A percentile compares a stretch with the other conserved stretches of the same genome.
phyloP scores from a whole-genome alignment of 2,888 invertebrate species.

The Nomada goodeniana region DNA sequence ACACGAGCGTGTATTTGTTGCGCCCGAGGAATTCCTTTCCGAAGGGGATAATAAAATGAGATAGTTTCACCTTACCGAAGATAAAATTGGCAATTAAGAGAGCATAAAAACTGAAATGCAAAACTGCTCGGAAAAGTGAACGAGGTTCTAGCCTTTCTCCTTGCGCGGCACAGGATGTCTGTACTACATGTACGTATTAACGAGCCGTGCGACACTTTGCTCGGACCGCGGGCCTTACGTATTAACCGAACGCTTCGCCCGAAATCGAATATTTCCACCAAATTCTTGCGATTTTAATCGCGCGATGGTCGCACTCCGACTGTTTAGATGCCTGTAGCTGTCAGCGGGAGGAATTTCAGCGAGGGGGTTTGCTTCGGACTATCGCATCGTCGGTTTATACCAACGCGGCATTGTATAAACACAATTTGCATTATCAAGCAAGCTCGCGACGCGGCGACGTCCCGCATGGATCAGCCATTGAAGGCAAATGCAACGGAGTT shows the following conservation, averaged over 20 bases:
- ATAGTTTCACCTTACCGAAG: not conserved
- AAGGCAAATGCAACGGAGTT: slow-evolving; percentile 29
- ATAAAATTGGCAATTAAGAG: slow-evolving; percentile 15
- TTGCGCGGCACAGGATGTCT: not conserved
- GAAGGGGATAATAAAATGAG: slow-evolving; percentile 7
- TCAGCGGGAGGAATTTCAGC: not conserved
- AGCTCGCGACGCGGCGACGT: slow-evolving; percentile 10
- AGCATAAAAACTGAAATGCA: not conserved
- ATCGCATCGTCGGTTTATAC: slow-evolving; percentile 19
- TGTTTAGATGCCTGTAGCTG: not conserved
- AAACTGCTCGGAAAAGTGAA: not conserved
- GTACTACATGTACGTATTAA: not conserved
- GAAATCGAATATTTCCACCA: too few species aligned
- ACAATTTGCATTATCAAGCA: slow-evolving; percentile 55
- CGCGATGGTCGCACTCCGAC: not conserved
- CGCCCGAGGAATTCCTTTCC: slow-evolving; percentile 11
- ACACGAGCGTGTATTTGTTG: not conserved
- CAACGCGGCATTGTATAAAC: slow-evolving; percentile 35
- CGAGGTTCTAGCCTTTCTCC: not conserved
- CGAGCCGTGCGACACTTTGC: not conserved
- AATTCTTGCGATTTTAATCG: not conserved
- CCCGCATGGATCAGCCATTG: slow-evolving; percentile 22
- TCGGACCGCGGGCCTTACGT: not conserved
- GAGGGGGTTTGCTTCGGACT: slow-evolving; percentile 8
- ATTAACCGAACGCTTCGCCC: too few species aligned